Evolutionary conservation across 2,113 vertebrate genomes (phyloP), one percentile per base, ranked within the genome.

Genomic region (Cygnus buccinator): DNA sequence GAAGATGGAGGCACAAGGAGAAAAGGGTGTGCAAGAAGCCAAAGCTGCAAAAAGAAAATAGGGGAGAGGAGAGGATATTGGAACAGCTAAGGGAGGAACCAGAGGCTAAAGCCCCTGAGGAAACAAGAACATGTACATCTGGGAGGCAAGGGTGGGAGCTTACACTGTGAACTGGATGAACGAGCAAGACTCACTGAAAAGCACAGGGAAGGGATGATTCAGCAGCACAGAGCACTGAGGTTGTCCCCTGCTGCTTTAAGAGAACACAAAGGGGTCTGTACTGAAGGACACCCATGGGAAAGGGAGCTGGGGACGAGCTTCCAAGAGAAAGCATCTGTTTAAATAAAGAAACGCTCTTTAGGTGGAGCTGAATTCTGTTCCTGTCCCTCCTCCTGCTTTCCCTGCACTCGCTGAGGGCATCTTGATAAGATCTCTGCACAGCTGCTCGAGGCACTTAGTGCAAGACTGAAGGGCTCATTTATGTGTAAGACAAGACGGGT

Each of bases 391-490:
- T 43, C 35, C 63, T 5, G 6, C 39, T 28, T 7, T 37, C 54
- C 54, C 63, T 6, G 46, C 17, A 3, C 43, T 48, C 74, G 29
- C 61, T 1, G 52, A 23, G 20, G 52, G 20, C 1, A 35, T 13
- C 78, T 7, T 20, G 5, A 29, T 1, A 11, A 11, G 29, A 20
- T 10, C 55, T 43, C 13, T 4, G 12, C n/a, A 5, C 28, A 4
- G 43, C n/a, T 12, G 54, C 55, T 22, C 22, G 4, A 1, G 1
- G 41, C 14, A 8, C 6, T 2, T 7, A 33, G 39, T 33, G 63
- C 7, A 55, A 10, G 79, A 20, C 33, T 1, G 12, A 39, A 59
- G 43, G 43, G 43, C 43, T 79, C 31, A 0, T 28, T 16, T 17
- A 8, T 5, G 61, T 12, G 39, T 29, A 23, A 57, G 67, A 46